Evolutionary conservation across 2,888 invertebrate species (phyloP).

Genomic region (Tupiocoris notatus): DNA sequence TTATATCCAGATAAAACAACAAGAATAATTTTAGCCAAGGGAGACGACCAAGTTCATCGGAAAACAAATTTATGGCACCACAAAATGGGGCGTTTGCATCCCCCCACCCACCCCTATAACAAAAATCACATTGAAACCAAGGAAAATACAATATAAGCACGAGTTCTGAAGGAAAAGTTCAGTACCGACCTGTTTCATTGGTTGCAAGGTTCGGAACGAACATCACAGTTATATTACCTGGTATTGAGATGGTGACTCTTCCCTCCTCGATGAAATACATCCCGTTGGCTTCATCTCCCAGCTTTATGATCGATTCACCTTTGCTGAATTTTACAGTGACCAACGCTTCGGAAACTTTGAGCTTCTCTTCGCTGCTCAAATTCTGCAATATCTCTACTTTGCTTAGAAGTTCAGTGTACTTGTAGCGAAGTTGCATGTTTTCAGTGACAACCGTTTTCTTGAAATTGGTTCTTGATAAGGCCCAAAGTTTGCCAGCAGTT

Average conservation of each 20-base stretch:
- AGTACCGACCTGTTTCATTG: no score
- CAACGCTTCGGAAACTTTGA: slow-evolving; percentile 95
- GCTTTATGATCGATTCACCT: slow-evolving; percentile 84
- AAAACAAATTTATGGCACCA: no score
- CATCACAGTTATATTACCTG: no score
- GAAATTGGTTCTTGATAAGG: slow-evolving; percentile 95
- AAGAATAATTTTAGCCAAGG: no score
- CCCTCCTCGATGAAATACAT: slow-evolving; percentile 98
- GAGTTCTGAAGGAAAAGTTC: no score
- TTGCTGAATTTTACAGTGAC: slow-evolving; percentile 71
- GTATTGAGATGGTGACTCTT: slow-evolving; percentile 78
- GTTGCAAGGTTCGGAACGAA: no score
- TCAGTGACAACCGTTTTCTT: slow-evolving; percentile 92
- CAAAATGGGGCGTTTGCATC: no score
- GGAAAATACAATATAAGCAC: no score
- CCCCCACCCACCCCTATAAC: no score
- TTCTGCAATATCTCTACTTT: slow-evolving; percentile 93
- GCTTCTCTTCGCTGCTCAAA: slow-evolving; percentile 90
- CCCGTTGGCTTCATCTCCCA: slow-evolving; percentile 91
- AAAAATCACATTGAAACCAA: no score
- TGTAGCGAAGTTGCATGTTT: slow-evolving; percentile 93
- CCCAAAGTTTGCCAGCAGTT: slow-evolving; percentile 86
- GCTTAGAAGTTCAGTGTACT: slow-evolving; percentile 91
- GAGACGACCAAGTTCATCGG: no score
- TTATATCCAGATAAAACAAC: no score